phyloP scores from a whole-genome alignment of 2,797 vertebrate genomes.

The Buphagus erythrorhynchus region DNA sequence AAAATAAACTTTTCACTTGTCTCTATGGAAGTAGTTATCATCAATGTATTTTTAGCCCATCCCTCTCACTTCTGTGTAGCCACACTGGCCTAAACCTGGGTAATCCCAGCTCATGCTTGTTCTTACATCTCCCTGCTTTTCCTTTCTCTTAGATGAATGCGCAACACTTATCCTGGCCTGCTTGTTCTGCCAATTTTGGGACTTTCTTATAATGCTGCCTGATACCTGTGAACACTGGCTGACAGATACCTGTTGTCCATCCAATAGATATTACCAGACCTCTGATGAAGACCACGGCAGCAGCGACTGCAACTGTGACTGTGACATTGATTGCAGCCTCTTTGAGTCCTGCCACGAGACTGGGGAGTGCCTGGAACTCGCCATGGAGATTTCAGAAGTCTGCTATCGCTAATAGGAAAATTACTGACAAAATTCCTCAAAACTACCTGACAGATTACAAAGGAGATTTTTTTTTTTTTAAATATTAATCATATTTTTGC shows the following conservation, averaged over 20 bases:
- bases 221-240: conserved; percentile 82
- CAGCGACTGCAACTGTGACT: conserved; percentile 80
- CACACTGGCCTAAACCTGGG: neutral
- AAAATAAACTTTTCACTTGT: neutral
- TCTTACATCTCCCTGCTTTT: conserved; percentile 30
- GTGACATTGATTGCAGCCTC: conserved; percentile 88
- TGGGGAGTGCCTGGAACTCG: conserved; percentile 90
- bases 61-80: neutral
- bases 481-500: neutral
- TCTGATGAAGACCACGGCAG: conserved; percentile 68
- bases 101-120: neutral
- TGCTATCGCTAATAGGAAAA: conserved; percentile 85
- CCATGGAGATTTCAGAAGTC: conserved; percentile 95
- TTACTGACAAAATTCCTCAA: neutral
- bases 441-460: neutral
- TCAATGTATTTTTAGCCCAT: neutral
- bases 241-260: conserved; percentile 81
- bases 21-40: neutral
- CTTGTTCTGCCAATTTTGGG: conserved; percentile 94
- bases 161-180: conserved; percentile 91
- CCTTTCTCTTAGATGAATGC: conserved; percentile 85
- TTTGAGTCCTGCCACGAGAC: conserved; percentile 87
- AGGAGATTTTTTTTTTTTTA: neutral
- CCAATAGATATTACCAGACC: conserved; percentile 80
- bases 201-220: conserved; percentile 89